These are phyloP conservation scores for Byasa hedistus DNA, from an alignment of 2,888 invertebrate species.

Conservation along the genomic window DNA sequence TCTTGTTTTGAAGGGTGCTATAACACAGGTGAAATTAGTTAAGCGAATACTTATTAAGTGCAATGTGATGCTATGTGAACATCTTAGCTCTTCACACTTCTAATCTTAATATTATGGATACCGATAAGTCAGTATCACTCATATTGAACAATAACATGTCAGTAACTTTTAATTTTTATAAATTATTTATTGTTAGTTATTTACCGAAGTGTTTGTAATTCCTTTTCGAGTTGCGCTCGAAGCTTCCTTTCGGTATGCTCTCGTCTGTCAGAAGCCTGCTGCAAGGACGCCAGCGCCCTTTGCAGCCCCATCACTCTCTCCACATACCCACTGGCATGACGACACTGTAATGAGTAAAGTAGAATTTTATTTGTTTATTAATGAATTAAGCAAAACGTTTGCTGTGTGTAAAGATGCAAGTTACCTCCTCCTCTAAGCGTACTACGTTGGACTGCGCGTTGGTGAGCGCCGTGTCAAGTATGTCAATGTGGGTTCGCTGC, in stretches of 20 bases:
- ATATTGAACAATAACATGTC: too few species aligned
- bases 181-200: not conserved
- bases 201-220: slow-evolving; percentile 84
- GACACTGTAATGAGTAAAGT: slow-evolving; percentile 76
- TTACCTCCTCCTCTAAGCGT: slow-evolving; percentile 92
- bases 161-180: too few species aligned
- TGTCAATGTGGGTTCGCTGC: slow-evolving; percentile 94
- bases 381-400: too few species aligned
- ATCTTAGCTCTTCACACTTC: too few species aligned
- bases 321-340: slow-evolving; percentile 91
- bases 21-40: too few species aligned
- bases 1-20: too few species aligned
- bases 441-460: slow-evolving; percentile 95
- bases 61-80: too few species aligned
- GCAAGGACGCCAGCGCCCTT: slow-evolving; percentile 88
- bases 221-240: slow-evolving; percentile 90
- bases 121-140: too few species aligned
- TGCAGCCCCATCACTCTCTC: slow-evolving; percentile 92
- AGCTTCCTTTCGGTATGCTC: slow-evolving; percentile 92
- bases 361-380: not conserved
- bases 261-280: slow-evolving; percentile 90
- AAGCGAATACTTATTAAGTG: too few species aligned
- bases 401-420: not conserved
- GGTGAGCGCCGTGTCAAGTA: slow-evolving; percentile 93
- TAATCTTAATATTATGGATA: too few species aligned